Conservation (phyloP, 2,888 invertebrate species). For the Leucoma salicis region DNA sequence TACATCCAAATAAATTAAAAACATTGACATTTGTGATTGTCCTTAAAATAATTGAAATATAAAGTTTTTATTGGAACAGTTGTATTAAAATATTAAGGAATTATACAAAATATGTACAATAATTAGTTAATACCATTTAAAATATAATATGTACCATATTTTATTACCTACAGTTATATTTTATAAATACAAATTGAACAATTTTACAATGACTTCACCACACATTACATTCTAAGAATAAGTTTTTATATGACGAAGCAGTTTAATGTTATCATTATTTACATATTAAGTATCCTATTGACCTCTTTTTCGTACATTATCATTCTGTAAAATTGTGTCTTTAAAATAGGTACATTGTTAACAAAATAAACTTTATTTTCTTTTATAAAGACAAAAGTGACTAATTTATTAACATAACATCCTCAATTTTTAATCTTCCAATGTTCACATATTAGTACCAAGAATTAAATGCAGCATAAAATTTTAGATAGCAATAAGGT, state of each 20-base stretch:
- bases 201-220: slow-evolving; percentile 25
- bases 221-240: too few species aligned
- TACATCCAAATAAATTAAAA: slow-evolving; percentile 10
- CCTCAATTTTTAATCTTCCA: too few species aligned
- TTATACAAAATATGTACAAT: slow-evolving; percentile 23
- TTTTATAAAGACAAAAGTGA: too few species aligned
- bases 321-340: slow-evolving; percentile 8
- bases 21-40: slow-evolving; percentile 10
- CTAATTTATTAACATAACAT: too few species aligned
- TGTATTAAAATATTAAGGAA: slow-evolving; percentile 20
- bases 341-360: background rate
- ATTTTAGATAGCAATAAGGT: too few species aligned
- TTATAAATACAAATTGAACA: slow-evolving; percentile 30
- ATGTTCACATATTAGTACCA: background rate
- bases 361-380: background rate
- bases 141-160: background rate
- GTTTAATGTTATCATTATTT: slow-evolving; percentile 25
- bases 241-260: slow-evolving; percentile 29
- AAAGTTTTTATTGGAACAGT: background rate
- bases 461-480: too few species aligned
- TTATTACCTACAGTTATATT: background rate
- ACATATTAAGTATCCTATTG: slow-evolving; percentile 32
- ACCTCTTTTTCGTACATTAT: slow-evolving; percentile 29
- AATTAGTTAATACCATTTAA: background rate
- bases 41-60: background rate